Conservation (phyloP, 2,888 invertebrate genomes). For the Endotricha flammealis region DNA sequence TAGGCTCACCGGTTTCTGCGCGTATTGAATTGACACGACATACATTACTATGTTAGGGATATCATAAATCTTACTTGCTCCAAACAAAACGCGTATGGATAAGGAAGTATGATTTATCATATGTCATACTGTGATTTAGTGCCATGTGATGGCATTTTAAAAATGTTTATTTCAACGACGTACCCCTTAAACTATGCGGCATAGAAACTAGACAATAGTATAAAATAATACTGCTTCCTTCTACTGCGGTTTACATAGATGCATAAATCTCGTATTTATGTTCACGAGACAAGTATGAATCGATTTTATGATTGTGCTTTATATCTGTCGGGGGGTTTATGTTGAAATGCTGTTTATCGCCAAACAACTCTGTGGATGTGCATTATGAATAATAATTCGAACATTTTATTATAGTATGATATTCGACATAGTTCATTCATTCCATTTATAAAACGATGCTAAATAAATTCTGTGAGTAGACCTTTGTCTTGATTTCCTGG, state of each 20-base stretch:
- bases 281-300: constrained; percentile 33
- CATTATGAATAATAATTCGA: no score
- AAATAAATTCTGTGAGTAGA: no score
- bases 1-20: constrained; percentile 27
- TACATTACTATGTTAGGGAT: constrained; percentile 25
- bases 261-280: constrained; percentile 40
- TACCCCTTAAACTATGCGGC: no score
- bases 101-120: constrained; percentile 10
- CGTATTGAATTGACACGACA: constrained; percentile 29
- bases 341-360: not conserved
- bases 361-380: not conserved
- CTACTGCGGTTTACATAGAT: constrained; percentile 41
- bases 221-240: constrained; percentile 35
- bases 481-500: no score
- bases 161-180: no score
- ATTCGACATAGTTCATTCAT: no score
- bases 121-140: no score
- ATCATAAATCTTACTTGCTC: constrained; percentile 30
- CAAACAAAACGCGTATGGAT: constrained; percentile 3
- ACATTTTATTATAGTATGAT: no score
- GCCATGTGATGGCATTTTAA: no score
- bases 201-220: not conserved
- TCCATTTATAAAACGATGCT: no score
- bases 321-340: constrained; percentile 1
- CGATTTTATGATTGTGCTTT: constrained; percentile 21